These are phyloP conservation scores for Ceratoteleas bidentatus DNA, from an alignment of 1,140 invertebrate genomes.

Conservation along the genomic window DNA sequence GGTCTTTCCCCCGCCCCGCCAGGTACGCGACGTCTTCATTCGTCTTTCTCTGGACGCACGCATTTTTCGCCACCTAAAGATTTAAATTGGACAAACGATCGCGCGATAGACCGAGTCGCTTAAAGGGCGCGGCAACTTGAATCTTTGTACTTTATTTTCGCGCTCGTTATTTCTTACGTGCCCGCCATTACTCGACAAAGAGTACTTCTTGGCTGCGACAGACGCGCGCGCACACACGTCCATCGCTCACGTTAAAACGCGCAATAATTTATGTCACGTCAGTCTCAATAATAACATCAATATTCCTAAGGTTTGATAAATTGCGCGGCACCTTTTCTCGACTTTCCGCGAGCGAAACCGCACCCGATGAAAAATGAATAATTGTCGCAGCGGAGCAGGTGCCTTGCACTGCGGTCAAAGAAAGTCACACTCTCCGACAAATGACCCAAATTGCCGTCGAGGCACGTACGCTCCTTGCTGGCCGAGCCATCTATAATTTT, in stretches of 20 bases:
- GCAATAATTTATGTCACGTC: constrained; percentile 50
- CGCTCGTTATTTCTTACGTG: constrained; percentile 56
- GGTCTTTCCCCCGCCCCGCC: constrained; percentile 22
- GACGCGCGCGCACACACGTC: constrained; percentile 17
- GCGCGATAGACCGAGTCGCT: constrained; percentile 33
- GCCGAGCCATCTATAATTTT: constrained; percentile 10
- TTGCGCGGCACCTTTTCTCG: constrained; percentile 23
- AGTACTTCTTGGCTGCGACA: constrained; percentile 33
- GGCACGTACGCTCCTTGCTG: constrained; percentile 5
- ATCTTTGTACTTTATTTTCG: constrained; percentile 51
- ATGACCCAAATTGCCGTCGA: constrained; percentile 27
- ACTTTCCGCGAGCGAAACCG: constrained; percentile 23
- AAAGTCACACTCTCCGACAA: constrained; percentile 30
- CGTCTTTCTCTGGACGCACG: not conserved
- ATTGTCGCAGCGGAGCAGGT: constrained; percentile 22
- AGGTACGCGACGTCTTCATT: not conserved
- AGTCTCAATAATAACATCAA: constrained; percentile 55
- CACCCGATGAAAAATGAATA: constrained; percentile 56
- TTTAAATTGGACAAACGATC: constrained; percentile 37
- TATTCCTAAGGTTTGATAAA: constrained; percentile 56
- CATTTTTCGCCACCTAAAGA: constrained; percentile 8
- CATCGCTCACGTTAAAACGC: constrained; percentile 23
- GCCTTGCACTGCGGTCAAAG: constrained; percentile 33
- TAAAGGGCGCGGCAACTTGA: constrained; percentile 44
- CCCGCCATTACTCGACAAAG: constrained; percentile 45